Percentiles rank a stretch among this genome's conserved stretches.
These are phyloP conservation scores for Allobates femoralis DNA, from an alignment of 2,797 vertebrate species.

Conservation along the genomic window DNA sequence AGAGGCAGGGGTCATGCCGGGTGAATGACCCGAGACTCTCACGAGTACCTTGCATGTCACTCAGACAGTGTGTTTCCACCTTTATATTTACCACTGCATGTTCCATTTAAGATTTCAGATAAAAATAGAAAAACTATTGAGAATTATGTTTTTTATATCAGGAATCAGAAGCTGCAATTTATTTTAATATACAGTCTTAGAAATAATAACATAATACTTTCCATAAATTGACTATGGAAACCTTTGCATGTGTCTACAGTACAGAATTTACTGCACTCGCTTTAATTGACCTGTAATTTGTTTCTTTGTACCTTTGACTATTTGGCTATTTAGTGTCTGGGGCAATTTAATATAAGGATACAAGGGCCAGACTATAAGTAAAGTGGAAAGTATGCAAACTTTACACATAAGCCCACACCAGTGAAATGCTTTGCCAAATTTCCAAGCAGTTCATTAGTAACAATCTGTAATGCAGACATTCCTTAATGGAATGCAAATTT, in stretches of 20 bases:
- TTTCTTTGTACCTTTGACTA: neutral
- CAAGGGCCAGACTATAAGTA: constrained; percentile 21
- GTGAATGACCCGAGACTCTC: too few species aligned
- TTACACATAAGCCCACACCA: constrained; percentile 60
- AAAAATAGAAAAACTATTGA: neutral
- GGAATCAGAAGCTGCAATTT: neutral
- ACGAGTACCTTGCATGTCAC: too few species aligned
- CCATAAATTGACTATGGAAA: neutral
- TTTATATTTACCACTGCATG: too few species aligned
- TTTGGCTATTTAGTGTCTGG: constrained; percentile 18
- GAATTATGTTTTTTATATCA: neutral
- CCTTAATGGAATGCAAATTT: neutral
- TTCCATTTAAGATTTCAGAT: neutral
- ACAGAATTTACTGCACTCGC: neutral
- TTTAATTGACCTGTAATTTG: constrained; percentile 1
- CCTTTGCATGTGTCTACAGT: neutral
- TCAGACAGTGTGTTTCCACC: too few species aligned
- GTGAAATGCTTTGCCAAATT: constrained; percentile 53
- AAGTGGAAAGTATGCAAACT: constrained; percentile 47
- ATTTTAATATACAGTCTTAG: neutral
- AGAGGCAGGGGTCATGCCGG: too few species aligned
- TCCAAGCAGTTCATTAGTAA: constrained; percentile 29
- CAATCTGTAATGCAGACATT: constrained; percentile 28
- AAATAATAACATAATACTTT: neutral
- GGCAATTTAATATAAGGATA: constrained; percentile 3